phyloP scores from a whole-genome alignment of 2,797 vertebrate species.

The Brachymystax lenok region DNA sequence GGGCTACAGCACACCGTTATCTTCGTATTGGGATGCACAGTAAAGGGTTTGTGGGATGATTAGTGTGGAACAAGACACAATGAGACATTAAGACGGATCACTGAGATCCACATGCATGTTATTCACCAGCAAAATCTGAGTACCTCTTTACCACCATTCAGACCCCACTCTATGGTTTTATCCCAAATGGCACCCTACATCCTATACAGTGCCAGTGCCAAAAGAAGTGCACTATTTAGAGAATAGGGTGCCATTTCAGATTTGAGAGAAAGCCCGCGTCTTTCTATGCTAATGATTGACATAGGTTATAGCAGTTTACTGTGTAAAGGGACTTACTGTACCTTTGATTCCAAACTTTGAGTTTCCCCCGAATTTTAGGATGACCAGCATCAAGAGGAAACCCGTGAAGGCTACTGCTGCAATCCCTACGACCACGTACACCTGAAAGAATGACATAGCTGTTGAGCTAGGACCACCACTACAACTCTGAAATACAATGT shows the following conservation, averaged over 20 bases:
- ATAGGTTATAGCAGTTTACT: background rate
- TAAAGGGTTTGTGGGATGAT: background rate
- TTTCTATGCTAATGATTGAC: background rate
- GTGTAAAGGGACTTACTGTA: background rate
- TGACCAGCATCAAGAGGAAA: constrained; percentile 91
- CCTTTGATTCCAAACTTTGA: constrained; percentile 99
- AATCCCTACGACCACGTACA: constrained; percentile 96
- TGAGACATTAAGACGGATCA: constrained; percentile 17
- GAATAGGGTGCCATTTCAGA: background rate
- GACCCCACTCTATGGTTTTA: background rate
- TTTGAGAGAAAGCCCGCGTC: too few species aligned
- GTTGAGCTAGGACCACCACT: background rate
- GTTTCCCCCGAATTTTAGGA: constrained; percentile 95
- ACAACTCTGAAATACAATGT: background rate
- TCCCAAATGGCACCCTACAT: background rate
- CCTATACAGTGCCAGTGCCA: background rate
- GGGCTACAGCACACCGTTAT: background rate
- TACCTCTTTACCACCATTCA: constrained; percentile 4
- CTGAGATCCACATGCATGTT: constrained; percentile 60
- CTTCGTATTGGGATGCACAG: background rate
- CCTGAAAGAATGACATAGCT: constrained; percentile 66
- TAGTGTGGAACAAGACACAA: constrained; percentile 13
- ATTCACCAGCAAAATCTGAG: constrained; percentile 46
- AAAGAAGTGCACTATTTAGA: background rate
- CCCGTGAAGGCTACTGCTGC: constrained; percentile 92